Evolutionary conservation across 2,888 invertebrate genomes (phyloP).

Genomic region (Drosophila meridiana): DNA sequence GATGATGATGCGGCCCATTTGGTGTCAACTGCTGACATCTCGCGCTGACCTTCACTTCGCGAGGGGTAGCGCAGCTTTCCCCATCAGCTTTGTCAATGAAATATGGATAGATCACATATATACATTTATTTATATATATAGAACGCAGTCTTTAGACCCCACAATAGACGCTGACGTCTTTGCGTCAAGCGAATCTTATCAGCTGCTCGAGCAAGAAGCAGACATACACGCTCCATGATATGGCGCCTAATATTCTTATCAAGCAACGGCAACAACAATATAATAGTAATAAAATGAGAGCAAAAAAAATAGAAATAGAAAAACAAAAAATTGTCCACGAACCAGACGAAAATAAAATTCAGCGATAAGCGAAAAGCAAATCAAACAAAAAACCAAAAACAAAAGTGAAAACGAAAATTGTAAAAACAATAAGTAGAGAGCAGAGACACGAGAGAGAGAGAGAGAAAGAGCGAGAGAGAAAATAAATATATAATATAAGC

Average conservation of each 20-base stretch:
- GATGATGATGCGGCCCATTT: conserved; percentile 57
- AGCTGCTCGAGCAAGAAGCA: conserved; percentile 13
- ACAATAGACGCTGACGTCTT: conserved; percentile 34
- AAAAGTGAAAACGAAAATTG: conserved; percentile 31
- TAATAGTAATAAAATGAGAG: conserved; percentile 20
- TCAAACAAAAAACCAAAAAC: conserved; percentile 12
- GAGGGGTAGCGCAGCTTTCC: conserved; percentile 4
- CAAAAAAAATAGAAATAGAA: conserved; percentile 16
- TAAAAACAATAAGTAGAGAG: conserved; percentile 36
- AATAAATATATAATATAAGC: background rate
- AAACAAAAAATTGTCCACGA: conserved; percentile 20
- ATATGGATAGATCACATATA: conserved; percentile 28
- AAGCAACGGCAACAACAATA: conserved; percentile 7
- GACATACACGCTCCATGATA: conserved; percentile 39
- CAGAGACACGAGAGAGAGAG: conserved; percentile 16
- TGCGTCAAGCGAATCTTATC: conserved; percentile 52
- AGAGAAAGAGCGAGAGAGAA: background rate
- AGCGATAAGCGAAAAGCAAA: conserved; percentile 49
- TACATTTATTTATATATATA: background rate
- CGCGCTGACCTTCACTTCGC: conserved; percentile 57
- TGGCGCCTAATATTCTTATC: conserved; percentile 59
- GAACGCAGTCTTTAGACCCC: conserved; percentile 7
- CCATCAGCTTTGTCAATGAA: conserved; percentile 56
- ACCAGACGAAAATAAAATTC: conserved; percentile 43
- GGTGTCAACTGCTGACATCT: conserved; percentile 64